Evolutionary conservation across 2,888 invertebrate genomes (phyloP).

Genomic region (Cetonia aurata): DNA sequence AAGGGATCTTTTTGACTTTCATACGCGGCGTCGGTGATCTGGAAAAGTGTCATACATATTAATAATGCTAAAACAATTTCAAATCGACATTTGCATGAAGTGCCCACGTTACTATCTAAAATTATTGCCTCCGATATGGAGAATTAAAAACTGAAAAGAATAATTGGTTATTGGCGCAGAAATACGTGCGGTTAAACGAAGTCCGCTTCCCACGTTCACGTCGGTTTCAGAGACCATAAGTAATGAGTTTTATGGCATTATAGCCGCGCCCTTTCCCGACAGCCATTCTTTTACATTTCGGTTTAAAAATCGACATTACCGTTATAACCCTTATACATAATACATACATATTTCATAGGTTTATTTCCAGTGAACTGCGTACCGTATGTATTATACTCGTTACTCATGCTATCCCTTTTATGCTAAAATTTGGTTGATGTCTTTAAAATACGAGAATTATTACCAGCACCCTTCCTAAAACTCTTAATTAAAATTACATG

Average conservation of each 20-base stretch:
- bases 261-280: slow-evolving; percentile 5
- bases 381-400: too few species aligned
- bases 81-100: slow-evolving; percentile 12
- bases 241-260: slow-evolving; percentile 21
- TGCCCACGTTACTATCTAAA: not conserved
- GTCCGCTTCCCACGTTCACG: not conserved
- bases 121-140: slow-evolving; percentile 6
- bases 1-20: not conserved
- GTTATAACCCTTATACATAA: slow-evolving; percentile 13
- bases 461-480: too few species aligned
- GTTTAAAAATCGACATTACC: slow-evolving; percentile 20
- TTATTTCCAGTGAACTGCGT: slow-evolving; percentile 3
- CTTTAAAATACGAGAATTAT: too few species aligned
- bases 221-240: slow-evolving; percentile 11
- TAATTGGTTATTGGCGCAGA: not conserved
- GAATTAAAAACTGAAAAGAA: slow-evolving; percentile 14
- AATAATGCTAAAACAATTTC: slow-evolving; percentile 5
- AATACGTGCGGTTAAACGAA: slow-evolving; percentile 10
- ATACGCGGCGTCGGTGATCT: not conserved
- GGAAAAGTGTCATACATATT: slow-evolving; percentile 7
- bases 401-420: too few species aligned
- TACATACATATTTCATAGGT: slow-evolving; percentile 23
- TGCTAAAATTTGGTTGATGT: too few species aligned
- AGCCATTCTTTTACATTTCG: slow-evolving; percentile 20
- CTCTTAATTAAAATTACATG: too few species aligned